Evolutionary conservation across 1,140 invertebrate genomes (phyloP).

Genomic region (Drosophila arizonae): DNA sequence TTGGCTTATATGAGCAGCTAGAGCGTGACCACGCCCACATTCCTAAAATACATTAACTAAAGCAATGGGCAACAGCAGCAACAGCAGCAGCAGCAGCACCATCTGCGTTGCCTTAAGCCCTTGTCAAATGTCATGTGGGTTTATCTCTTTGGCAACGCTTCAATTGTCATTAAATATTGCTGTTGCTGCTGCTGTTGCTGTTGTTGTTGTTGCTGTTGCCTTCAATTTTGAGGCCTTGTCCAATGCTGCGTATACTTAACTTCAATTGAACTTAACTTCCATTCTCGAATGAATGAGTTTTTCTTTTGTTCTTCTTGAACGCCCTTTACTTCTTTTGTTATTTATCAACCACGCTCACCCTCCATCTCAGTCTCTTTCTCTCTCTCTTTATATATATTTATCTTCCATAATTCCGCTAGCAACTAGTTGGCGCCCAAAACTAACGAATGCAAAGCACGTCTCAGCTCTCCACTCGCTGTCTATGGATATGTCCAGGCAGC

Average conservation of each 20-base stretch:
- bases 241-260: conserved; percentile 35
- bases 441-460: conserved; percentile 46
- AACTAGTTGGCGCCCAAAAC: conserved; percentile 26
- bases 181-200: background rate
- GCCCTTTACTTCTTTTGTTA: no score
- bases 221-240: conserved; percentile 19
- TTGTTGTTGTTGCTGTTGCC: background rate
- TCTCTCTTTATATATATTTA: conserved; percentile 9
- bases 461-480: conserved; percentile 11
- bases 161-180: conserved; percentile 37
- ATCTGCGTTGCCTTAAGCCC: conserved; percentile 58
- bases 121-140: conserved; percentile 74
- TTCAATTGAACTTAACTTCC: conserved; percentile 7
- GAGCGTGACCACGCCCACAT: conserved; percentile 31
- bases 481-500: no score
- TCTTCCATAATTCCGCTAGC: conserved; percentile 11
- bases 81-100: conserved; percentile 2
- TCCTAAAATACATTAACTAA: conserved; percentile 28
- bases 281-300: background rate
- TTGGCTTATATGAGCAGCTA: conserved; percentile 64
- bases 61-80: conserved; percentile 7
- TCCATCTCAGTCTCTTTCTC: background rate
- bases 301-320: background rate
- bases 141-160: conserved; percentile 43
- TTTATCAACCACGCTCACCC: background rate